Evolutionary conservation across 2,888 invertebrate genomes (phyloP), one percentile per base, ranked within the genome.

Genomic region (Nemotelus pantherinus): DNA sequence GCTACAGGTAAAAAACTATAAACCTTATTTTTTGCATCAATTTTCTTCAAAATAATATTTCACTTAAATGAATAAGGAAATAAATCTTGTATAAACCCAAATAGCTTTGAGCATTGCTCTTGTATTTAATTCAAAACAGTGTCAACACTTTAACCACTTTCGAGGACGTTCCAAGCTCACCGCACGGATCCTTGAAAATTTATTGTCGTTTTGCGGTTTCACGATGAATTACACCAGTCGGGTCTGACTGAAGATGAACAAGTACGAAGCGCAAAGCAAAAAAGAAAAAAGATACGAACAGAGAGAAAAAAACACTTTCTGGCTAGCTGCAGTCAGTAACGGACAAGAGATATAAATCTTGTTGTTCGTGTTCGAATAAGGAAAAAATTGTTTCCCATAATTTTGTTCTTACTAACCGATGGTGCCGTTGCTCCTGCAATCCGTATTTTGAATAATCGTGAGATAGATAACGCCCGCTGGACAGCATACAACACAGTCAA

Each of bases 181-280:
- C 45, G 41, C 39, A 70, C 47, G 45, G 3, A 70, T 41, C 44
- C 55, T 43, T n/a, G 55, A 41, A 53, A 70, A 53, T 70, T 70
- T 70, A 53, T 65, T 45, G 68, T 68, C 68, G 50, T 47, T 43
- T 53, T 41, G 70, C 55, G 70, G 70, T 70, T 70, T 70, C 25
- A 55, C 53, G 41, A 70, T 70, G 55, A 70, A 70, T 70, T 70
- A 55, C 70, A 70, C n/a, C 70, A 70, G 55, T 43, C 44, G 39
- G 70, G 25, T 44, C 43, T 55, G 55, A 25, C 25, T 25, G 25
- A 25, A 25, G 53, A 55, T 55, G 70, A n/a, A 70, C 70, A 39
- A 70, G n/a, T 43, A 10, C 39, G 41, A 39, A 63, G 25, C 63
- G 9, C 41, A 43, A 7, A 53, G 53, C 53, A 63, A 63, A 63